These are phyloP conservation scores for Ibidorhyncha struthersii DNA, from an alignment of 2,113 vertebrate genomes.

Conservation along the genomic window DNA sequence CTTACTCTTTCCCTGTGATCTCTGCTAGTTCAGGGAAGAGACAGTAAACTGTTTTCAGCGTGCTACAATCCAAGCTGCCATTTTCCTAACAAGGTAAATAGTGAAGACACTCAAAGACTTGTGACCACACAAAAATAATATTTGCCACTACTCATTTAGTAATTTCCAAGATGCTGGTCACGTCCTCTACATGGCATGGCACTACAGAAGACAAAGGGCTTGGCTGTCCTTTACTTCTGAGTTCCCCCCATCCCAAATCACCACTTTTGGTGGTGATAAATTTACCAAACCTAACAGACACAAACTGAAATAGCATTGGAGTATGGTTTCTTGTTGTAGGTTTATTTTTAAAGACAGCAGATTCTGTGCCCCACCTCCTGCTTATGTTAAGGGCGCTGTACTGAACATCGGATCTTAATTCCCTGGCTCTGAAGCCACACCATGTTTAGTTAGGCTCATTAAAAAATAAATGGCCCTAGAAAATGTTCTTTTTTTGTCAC, in stretches of 20 bases:
- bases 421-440: neutral
- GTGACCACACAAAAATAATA: neutral
- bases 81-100: neutral
- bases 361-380: neutral
- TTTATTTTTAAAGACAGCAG: neutral
- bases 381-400: neutral
- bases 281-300: neutral
- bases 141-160: neutral
- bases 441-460: neutral
- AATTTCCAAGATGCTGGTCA: neutral
- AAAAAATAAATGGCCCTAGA: neutral
- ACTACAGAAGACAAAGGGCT: neutral
- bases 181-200: accelerated
- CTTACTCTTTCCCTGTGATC: neutral
- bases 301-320: neutral
- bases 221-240: accelerated
- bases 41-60: neutral
- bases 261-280: neutral
- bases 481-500: neutral
- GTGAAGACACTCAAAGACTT: neutral
- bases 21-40: neutral
- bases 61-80: neutral
- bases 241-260: neutral
- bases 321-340: neutral
- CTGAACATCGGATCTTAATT: neutral